Evolutionary conservation across 2,797 vertebrate genomes (phyloP).

Genomic region (Ficedula albicollis): DNA sequence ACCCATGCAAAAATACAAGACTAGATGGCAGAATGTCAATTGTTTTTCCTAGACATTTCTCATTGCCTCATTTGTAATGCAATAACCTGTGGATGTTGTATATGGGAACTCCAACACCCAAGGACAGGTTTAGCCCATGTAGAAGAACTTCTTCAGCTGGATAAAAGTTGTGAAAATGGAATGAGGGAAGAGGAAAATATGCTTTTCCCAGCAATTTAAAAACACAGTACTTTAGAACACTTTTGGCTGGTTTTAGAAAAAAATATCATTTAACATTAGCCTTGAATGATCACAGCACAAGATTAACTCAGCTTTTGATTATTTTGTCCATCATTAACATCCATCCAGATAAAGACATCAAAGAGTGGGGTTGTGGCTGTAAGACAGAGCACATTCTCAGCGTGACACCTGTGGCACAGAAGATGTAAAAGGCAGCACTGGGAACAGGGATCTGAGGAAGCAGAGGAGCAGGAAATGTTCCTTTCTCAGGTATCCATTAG

Average conservation of each 20-base stretch:
- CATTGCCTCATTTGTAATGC: background rate
- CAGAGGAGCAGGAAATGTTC: background rate
- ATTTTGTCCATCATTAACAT: background rate
- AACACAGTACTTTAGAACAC: background rate
- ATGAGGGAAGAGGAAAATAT: background rate
- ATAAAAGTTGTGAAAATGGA: background rate
- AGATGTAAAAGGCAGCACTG: background rate
- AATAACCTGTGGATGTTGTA: background rate
- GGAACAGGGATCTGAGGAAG: background rate
- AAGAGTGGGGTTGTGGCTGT: background rate
- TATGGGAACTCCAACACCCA: background rate
- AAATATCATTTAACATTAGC: background rate
- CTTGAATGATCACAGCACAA: background rate
- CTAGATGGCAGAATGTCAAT: conserved; percentile 2
- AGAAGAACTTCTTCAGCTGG: background rate
- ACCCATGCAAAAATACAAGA: background rate
- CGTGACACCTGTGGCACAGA: fast-evolving
- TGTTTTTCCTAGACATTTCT: background rate
- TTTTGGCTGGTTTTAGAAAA: background rate
- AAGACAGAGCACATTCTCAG: background rate
- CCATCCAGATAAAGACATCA: background rate
- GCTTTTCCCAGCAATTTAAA: background rate
- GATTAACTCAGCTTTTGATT: background rate
- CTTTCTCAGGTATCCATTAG: background rate
- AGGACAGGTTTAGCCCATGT: background rate